Base-by-base conservation (phyloP, 2,113 vertebrate genomes). In the Lepisosteus osseus region DNA sequence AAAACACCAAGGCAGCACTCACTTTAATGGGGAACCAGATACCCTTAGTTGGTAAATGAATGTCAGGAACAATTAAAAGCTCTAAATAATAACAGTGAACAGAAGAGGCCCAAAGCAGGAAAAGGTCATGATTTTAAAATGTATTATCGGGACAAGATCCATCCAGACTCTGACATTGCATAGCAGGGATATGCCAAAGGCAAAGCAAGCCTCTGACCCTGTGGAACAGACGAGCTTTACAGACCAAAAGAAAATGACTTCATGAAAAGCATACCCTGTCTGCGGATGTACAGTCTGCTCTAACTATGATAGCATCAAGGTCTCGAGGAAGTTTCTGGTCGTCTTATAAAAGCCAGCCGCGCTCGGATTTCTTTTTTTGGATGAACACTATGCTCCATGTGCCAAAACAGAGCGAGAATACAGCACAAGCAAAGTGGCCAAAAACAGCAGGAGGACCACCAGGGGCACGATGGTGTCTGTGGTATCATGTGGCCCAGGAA, bases 11-110 rank as follows among this genome's bases (percentile, higher is more conserved):
- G 76, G 83, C 74, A 78, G 74, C 74, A 77, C 62, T 61, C 69
- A 62, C 63, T 81, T 77, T 86, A 84, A 85, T 79, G 45, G 79
- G 70, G 77, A 88, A 87, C 76, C 81, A 72, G 80, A 82, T 84
- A 80, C 74, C 76, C 61, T 84, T 84, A 79, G 80, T 87, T 86
- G 86, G 79, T 88, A 87, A 89, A 88, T 88, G 83, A 89, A 90
- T 83, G 86, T 89, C 89, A 86, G 77, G 74, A 78, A 83, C 89
- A 91, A 92, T 91, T 90, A 91, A 85, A 87, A 84, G 80, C 78
- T 72, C 74, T 54, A 72, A 56, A 66, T 88, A 86, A 87, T 83
- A 84, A 79, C 77, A 70, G 82, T 65, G 75, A 77, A 71, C 79
- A 80, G 79, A 84, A 77, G 29, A 29, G 61, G 40, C 7, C 17